These are phyloP conservation scores for Lacanobia oleracea DNA, from an alignment of 2,888 invertebrate species.

Conservation along the genomic window DNA sequence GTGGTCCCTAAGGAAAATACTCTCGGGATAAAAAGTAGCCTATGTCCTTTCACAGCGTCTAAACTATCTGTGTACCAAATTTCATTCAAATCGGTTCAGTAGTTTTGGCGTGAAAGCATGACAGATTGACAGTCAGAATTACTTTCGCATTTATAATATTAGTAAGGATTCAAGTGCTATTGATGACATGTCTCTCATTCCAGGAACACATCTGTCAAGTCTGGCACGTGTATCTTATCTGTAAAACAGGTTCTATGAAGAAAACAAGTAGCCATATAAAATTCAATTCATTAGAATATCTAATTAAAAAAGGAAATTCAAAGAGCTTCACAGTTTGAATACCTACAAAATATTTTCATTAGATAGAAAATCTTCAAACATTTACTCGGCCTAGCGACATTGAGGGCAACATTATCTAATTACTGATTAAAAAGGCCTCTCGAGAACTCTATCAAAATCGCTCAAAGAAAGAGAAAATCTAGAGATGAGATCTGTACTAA, in stretches of 20 bases:
- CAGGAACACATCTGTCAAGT: background rate
- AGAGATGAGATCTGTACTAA: slow-evolving; percentile 49
- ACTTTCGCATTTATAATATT: no score
- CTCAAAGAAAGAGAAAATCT: slow-evolving; percentile 52
- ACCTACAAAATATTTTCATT: slow-evolving; percentile 38
- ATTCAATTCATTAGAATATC: background rate
- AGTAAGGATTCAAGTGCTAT: no score
- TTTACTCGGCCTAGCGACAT: slow-evolving; percentile 33
- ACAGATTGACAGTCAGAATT: no score
- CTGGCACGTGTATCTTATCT: background rate
- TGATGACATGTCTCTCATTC: no score
- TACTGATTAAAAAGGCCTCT: slow-evolving; percentile 56
- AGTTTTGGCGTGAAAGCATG: no score
- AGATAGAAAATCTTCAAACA: slow-evolving; percentile 34
- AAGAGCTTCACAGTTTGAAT: slow-evolving; percentile 25
- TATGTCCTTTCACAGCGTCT: no score
- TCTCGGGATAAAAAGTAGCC: no score
- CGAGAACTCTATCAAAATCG: slow-evolving; percentile 53
- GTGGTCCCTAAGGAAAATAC: no score
- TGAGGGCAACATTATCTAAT: slow-evolving; percentile 53
- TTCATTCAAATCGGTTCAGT: no score
- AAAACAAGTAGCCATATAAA: background rate
- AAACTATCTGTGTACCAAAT: no score
- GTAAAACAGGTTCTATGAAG: background rate
- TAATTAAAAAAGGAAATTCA: slow-evolving; percentile 28